Evolutionary conservation across 2,113 vertebrate genomes (phyloP), one percentile per base, ranked within the genome.

Genomic region (Eudyptes chrysolophus): DNA sequence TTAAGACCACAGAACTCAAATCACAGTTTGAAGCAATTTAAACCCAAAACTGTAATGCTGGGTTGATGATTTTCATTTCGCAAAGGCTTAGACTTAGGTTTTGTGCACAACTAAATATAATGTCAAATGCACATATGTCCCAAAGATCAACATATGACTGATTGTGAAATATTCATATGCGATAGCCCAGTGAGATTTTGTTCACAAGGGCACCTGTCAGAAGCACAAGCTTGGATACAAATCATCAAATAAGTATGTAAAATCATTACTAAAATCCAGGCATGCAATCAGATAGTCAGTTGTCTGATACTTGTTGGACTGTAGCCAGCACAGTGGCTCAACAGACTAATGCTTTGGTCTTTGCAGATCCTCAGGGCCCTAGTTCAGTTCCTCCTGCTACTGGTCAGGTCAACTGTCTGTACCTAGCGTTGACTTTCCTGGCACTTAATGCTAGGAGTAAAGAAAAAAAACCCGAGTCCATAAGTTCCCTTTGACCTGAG

Each of bases 141-240:
- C 54, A 61, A 90, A 91, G 96, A 97, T 97, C 97, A 94, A 97
- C 97, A 82, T 71, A 72, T 84, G 66, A 96, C 79, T 95, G 92
- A 95, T 68, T 97, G 78, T 82, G 94, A 97, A 98, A 98, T 95
- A 96, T 96, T 97, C 96, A 87, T 54, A 87, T 78, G 90, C 12
- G 13, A 83, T 72, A 60, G 95, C 87, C 97, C 96, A 52, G 85
- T 1, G 90, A 98, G 96, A 96, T 95, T 94, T 55, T 96, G 62
- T 83, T 96, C 94, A 27, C 83, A 92, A 96, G 96, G 97, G 97
- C 97, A 98, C 97, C 98, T 98, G 96, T 97, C 70, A 96, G 62
- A 97, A 96, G 88, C 96, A 94, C 74, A 88, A 96, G 96, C 97
- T 96, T 93, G 69, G 97, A 96, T 76, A 76, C 94, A 96, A 95